Conservation (phyloP, 2,888 invertebrate genomes). For the Athalia rosae region DNA sequence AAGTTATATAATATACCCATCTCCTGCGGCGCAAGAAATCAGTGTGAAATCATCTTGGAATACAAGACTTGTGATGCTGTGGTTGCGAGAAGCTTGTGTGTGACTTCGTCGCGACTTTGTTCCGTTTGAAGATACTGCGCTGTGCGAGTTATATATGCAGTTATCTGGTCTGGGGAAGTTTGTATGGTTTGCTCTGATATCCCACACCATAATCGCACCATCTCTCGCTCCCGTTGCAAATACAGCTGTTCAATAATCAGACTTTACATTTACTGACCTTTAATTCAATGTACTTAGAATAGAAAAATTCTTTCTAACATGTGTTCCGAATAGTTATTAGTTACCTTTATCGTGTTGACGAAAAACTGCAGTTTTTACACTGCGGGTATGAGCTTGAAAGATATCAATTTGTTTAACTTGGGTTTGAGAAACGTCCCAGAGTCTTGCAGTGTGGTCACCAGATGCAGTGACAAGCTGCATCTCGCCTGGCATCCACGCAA, state of each 20-base stretch:
- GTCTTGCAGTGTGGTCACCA: conserved; percentile 86
- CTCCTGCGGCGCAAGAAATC: conserved; percentile 90
- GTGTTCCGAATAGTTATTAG: neutral
- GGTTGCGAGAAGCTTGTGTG: conserved; percentile 74
- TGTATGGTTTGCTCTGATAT: conserved; percentile 78
- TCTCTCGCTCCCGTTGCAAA: conserved; percentile 94
- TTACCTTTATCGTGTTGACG: conserved; percentile 78
- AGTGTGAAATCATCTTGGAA: conserved; percentile 88
- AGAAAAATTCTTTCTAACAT: conserved; percentile 24
- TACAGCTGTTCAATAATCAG: conserved; percentile 76
- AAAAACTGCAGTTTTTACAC: conserved; percentile 89
- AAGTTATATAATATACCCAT: conserved; percentile 76
- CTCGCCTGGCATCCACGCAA: conserved; percentile 88
- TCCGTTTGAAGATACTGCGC: conserved; percentile 70
- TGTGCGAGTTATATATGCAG: conserved; percentile 82
- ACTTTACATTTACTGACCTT: neutral
- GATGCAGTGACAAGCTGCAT: conserved; percentile 89
- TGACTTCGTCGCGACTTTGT: conserved; percentile 72
- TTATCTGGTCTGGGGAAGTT: conserved; percentile 81
- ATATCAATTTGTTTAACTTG: conserved; percentile 74
- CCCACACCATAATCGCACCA: conserved; percentile 92
- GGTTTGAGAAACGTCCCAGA: conserved; percentile 82
- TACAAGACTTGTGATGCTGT: conserved; percentile 88
- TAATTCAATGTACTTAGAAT: neutral
- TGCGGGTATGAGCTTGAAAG: conserved; percentile 87